phyloP scores from a whole-genome alignment of 2,797 vertebrate genomes.

The Tinamus major region DNA sequence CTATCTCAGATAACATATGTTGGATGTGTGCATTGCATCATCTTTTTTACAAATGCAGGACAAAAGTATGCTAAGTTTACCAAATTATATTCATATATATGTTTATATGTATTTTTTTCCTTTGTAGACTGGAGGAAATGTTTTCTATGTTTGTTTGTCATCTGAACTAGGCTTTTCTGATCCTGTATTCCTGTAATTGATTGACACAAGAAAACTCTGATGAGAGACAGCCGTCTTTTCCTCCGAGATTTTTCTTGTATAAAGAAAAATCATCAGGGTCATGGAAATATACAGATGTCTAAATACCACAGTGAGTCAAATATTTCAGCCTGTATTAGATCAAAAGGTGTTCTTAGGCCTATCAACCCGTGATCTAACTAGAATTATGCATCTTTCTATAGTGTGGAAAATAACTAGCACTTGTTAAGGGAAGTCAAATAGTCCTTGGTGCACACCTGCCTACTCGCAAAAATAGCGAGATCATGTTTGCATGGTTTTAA shows the following conservation, averaged over 20 bases:
- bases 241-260: neutral
- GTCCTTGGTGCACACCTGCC: neutral
- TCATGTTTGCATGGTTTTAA: neutral
- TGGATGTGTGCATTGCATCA: neutral
- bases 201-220: conserved; percentile 1
- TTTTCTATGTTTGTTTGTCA: neutral
- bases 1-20: neutral
- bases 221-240: neutral
- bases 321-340: neutral
- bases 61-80: neutral
- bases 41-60: neutral
- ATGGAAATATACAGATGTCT: neutral
- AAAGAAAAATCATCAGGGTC: neutral
- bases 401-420: neutral
- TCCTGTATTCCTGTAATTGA: neutral
- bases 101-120: neutral
- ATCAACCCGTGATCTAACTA: neutral
- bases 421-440: neutral
- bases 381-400: neutral
- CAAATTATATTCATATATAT: too few species aligned
- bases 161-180: neutral
- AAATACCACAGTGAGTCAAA: neutral
- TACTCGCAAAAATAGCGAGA: neutral
- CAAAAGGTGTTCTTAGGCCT: neutral
- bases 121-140: neutral